These are phyloP conservation scores for Sarcophaga peregrina DNA, from an alignment of 1,140 invertebrate species.

Conservation along the genomic window DNA sequence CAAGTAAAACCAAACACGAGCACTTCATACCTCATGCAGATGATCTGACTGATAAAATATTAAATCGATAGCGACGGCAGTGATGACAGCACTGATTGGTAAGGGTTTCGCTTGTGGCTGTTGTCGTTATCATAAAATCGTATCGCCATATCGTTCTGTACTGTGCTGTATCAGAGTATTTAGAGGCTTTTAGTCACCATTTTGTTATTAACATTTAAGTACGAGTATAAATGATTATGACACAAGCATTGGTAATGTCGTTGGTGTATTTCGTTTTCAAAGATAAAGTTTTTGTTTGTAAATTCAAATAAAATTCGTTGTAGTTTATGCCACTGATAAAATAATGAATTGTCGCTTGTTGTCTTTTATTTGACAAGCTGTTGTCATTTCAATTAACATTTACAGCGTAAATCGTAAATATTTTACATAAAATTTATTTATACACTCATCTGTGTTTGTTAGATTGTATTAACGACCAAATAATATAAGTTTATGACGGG, in stretches of 20 bases:
- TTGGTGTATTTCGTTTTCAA: no score
- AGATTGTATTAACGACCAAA: no score
- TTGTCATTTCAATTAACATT: conserved; percentile 27
- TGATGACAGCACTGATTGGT: no score
- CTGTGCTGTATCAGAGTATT: no score
- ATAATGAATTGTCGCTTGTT: conserved; percentile 36
- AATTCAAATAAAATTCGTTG: conserved; percentile 32
- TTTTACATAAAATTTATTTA: background rate
- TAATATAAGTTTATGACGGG: no score
- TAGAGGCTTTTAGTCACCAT: no score
- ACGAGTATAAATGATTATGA: no score
- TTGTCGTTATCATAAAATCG: no score
- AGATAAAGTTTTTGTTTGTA: background rate
- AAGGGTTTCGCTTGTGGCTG: no score
- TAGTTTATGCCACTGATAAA: conserved; percentile 34
- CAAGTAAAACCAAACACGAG: background rate
- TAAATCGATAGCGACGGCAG: background rate
- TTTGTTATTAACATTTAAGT: no score
- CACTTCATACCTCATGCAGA: background rate
- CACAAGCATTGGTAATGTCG: background rate
- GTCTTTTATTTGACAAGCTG: conserved; percentile 22
- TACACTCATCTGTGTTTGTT: no score
- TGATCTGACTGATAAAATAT: background rate
- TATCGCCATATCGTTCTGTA: no score
- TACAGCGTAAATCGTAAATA: conserved; percentile 19